phyloP scores from a whole-genome alignment of 2,113 vertebrate genomes.

The Sapajus apella region DNA sequence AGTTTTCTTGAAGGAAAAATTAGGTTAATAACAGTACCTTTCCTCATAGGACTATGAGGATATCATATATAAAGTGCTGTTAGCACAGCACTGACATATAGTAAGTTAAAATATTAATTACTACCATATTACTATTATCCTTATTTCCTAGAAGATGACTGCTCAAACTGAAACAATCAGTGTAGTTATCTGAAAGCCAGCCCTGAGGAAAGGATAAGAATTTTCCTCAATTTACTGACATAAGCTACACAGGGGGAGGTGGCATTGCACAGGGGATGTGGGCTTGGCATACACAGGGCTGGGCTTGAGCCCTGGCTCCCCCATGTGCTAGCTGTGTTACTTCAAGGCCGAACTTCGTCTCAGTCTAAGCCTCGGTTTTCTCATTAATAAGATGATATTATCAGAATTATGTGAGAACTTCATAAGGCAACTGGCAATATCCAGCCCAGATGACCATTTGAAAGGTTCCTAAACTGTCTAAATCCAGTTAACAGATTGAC shows the following conservation, averaged over 20 bases:
- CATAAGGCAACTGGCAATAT: neutral
- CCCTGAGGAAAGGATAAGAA: neutral
- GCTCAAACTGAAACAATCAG: neutral
- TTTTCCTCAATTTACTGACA: neutral
- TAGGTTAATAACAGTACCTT: neutral
- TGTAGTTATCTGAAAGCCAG: neutral
- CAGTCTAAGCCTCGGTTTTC: neutral
- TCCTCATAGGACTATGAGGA: neutral
- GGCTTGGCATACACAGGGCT: neutral
- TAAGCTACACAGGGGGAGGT: neutral
- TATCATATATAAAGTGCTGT: neutral
- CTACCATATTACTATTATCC: neutral
- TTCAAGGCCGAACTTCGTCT: neutral
- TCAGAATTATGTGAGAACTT: neutral
- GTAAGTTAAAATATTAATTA: neutral
- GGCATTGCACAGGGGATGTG: rapidly evolving
- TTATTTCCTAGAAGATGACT: neutral
- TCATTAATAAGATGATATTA: neutral
- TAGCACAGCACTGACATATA: neutral
- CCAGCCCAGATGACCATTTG: neutral
- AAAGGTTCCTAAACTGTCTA: neutral
- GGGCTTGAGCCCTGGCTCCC: neutral
- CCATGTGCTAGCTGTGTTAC: no score
- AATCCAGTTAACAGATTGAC: neutral
- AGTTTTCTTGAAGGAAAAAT: neutral